phyloP scores from a whole-genome alignment of 2,888 invertebrate genomes.

The Cryptocephalus moraei region DNA sequence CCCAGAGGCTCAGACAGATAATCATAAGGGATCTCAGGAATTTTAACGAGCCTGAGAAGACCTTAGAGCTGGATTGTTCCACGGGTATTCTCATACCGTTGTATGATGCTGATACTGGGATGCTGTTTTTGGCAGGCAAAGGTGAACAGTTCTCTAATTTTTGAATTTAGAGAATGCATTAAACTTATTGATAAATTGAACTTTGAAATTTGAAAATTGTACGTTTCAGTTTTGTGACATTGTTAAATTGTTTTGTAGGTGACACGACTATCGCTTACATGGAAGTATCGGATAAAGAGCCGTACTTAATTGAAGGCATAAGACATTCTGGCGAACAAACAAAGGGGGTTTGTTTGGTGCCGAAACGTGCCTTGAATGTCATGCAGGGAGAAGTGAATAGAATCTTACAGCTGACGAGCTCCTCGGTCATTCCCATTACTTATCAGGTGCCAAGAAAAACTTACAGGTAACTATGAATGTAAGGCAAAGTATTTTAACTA shows the following conservation, averaged over 20 bases:
- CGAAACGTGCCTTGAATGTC: conserved; percentile 85
- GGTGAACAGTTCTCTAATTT: conserved; percentile 31
- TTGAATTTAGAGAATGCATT: too few species aligned
- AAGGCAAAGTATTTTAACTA: not conserved
- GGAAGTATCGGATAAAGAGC: conserved; percentile 83
- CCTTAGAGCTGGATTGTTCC: conserved; percentile 72
- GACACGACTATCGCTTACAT: conserved; percentile 85
- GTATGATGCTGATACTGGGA: conserved; percentile 87
- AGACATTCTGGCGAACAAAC: conserved; percentile 90
- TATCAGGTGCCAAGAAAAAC: conserved; percentile 57
- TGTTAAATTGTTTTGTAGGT: conserved; percentile 35
- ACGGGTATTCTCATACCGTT: conserved; percentile 88
- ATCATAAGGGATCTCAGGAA: conserved; percentile 81
- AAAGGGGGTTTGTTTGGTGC: conserved; percentile 85
- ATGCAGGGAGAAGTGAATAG: conserved; percentile 96
- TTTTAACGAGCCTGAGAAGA: conserved; percentile 65
- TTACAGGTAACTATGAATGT: conserved; percentile 27
- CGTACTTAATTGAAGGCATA: conserved; percentile 79
- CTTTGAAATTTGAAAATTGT: too few species aligned
- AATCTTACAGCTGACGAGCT: conserved; percentile 75
- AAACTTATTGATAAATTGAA: too few species aligned
- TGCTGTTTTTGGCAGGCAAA: conserved; percentile 91
- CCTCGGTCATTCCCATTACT: conserved; percentile 83
- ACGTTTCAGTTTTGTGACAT: too few species aligned
- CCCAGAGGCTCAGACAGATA: conserved; percentile 77